Base-by-base conservation (phyloP, 1,140 invertebrate species). In the Drosophila tristis region DNA sequence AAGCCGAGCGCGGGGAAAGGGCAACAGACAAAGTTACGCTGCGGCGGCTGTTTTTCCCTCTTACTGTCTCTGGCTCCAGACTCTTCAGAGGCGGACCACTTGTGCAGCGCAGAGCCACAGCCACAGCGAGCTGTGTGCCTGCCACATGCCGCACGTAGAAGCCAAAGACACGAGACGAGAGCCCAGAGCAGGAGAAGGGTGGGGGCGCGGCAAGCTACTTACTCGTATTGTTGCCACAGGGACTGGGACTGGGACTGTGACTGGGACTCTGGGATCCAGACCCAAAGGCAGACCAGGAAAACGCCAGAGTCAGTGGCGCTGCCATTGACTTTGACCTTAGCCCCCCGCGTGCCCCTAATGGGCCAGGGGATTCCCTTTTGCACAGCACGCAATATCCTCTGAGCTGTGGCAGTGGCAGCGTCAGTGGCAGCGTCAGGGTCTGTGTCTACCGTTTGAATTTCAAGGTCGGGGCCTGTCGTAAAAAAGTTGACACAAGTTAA, bases 251-350 rank as follows among this genome's bases (percentile, higher is more conserved):
- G 9, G 47, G 13, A 2, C 56, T 48, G 31, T 7, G 47, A 11
- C 4, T 31, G 1, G 13, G 45, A 26, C 15, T 5, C 15, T 29
- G 20, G 11, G 20, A 23, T 13, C 23, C 25, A 48, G 15, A 23
- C 25, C 9, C 56, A 50, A 29, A 62, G 51, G 39, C 63, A 64
- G 39, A 55, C 59, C 70, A 54, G 70, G 31, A 50, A 74, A 74
- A 53, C 53, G 48, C 51, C 66, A 48, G 47, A 48, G 47, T 48
- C 47, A 48, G 47, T 48, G 16, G 16, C 31, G 31, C 42, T 74
- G 71, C 58, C 66, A 76, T 49, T 85, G 80, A 76, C 73, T 67
- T 76, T 76, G 73, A 76, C 73, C 82, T 72, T 89, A 75, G 70
- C 42, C 50, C 31, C 3, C 23, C 23, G 1, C 3, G 23, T 0